These are phyloP conservation scores for Platycercus adscitus DNA, from an alignment of 2,113 vertebrate species.

Conservation along the genomic window DNA sequence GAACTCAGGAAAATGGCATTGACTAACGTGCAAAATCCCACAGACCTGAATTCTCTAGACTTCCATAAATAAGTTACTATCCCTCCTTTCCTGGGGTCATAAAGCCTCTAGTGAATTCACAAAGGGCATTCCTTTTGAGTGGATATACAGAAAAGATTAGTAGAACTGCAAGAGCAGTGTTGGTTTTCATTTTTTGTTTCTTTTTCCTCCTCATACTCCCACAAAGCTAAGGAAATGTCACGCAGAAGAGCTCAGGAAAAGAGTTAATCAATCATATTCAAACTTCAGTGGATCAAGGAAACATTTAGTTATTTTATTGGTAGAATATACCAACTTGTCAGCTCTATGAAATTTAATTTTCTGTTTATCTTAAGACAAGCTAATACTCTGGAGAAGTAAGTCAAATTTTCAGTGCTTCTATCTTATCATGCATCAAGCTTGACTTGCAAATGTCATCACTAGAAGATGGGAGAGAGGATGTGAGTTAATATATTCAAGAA, in stretches of 20 bases:
- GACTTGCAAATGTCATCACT: neutral
- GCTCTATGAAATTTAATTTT: neutral
- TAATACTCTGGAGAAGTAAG: neutral
- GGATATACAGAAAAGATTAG: neutral
- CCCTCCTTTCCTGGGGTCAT: neutral
- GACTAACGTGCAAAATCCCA: neutral
- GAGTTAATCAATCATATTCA: neutral
- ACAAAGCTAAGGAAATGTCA: neutral
- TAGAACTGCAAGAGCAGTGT: neutral
- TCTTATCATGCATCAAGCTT: neutral
- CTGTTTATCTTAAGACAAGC: neutral
- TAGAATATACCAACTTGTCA: neutral
- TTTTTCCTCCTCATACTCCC: neutral
- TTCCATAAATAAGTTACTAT: neutral
- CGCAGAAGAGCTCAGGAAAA: neutral
- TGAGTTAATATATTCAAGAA: neutral
- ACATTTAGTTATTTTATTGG: neutral
- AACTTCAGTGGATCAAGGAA: neutral
- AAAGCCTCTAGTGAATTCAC: neutral
- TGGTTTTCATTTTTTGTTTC: neutral
- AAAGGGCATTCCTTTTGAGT: neutral
- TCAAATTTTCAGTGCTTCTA: neutral
- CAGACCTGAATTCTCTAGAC: neutral
- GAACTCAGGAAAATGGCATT: neutral
- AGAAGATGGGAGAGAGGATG: neutral